phyloP scores from a whole-genome alignment of 2,797 vertebrate genomes.

The Poeciliopsis turneri region DNA sequence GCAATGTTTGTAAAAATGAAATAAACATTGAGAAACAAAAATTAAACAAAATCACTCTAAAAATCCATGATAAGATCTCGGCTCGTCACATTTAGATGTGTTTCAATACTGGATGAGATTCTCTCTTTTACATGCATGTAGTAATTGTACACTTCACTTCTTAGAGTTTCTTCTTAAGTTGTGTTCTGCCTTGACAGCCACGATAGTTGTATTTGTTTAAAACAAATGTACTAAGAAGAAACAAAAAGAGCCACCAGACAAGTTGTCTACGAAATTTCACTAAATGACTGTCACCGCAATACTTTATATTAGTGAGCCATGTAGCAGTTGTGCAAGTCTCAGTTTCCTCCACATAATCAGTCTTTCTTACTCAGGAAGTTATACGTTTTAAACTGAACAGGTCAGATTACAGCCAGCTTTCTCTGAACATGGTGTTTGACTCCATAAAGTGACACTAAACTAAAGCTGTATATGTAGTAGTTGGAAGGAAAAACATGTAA shows the following conservation, averaged over 20 bases:
- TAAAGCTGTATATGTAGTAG: not conserved
- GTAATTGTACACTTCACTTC: not conserved
- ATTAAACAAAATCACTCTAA: not conserved
- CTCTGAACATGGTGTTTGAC: not conserved
- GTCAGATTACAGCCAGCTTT: not conserved
- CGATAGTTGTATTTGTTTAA: not conserved
- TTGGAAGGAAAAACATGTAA: not conserved
- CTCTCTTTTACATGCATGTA: not conserved
- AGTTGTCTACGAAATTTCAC: not conserved
- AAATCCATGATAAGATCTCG: not conserved
- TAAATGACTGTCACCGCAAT: not conserved
- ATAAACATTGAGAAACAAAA: not conserved
- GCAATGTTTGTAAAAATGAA: not conserved
- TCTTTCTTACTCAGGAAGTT: not conserved
- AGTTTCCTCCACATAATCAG: not conserved
- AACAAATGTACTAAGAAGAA: not conserved
- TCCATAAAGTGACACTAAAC: not conserved
- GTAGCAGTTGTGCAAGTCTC: not conserved
- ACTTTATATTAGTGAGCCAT: not conserved
- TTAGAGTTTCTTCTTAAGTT: not conserved
- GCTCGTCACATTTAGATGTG: not conserved
- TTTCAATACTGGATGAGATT: not conserved
- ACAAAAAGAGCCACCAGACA: not conserved
- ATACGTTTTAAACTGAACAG: not conserved
- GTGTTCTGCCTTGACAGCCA: not conserved